phyloP scores from a whole-genome alignment of 2,888 invertebrate species.

The Plebejus argus region DNA sequence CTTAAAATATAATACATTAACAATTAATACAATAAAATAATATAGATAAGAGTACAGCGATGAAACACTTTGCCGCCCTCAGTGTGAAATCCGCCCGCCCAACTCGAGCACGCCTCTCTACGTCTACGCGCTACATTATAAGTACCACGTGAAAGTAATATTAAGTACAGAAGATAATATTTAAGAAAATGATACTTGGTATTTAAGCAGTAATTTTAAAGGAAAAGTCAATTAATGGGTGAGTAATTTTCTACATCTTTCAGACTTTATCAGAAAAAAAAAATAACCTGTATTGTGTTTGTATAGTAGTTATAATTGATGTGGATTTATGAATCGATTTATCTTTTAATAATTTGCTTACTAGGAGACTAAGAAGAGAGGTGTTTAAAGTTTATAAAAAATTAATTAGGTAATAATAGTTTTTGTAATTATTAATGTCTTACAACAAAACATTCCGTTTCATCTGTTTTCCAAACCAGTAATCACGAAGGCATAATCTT shows the following conservation, averaged over 20 bases:
- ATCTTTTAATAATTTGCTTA: no score
- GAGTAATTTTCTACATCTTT: neutral
- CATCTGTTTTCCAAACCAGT: no score
- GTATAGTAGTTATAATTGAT: neutral
- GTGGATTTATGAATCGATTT: neutral
- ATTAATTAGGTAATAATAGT: no score
- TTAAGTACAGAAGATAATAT: neutral
- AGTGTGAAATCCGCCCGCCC: slow-evolving; percentile 29
- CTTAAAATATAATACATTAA: neutral
- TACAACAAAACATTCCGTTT: no score
- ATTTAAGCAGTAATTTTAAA: neutral
- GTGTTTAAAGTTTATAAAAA: no score
- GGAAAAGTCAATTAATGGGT: slow-evolving; percentile 15
- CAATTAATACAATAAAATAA: neutral
- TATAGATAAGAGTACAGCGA: neutral
- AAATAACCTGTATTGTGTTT: neutral
- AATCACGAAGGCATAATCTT: no score
- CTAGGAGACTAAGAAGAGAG: no score
- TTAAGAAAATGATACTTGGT: neutral
- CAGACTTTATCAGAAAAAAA: neutral
- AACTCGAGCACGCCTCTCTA: neutral
- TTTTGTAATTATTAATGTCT: no score
- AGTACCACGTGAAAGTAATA: neutral
- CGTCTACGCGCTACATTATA: neutral
- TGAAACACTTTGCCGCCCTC: neutral